Evolutionary conservation across 2,888 invertebrate species (phyloP), one percentile per base, ranked within the genome.

Genomic region (Leucophora obtusa): DNA sequence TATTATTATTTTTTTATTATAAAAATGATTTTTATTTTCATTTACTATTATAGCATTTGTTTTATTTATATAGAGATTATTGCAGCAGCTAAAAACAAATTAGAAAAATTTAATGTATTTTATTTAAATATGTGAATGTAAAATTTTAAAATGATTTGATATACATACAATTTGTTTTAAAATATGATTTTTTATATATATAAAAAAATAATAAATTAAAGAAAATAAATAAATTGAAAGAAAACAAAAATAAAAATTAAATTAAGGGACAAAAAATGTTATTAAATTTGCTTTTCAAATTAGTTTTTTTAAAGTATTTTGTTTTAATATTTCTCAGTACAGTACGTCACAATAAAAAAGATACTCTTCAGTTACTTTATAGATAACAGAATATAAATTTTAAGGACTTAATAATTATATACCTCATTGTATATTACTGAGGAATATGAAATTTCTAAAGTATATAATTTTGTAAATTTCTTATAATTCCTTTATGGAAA

Each of bases 11-110:
- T 54, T 70, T 74, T 79, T 79, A 70, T 79, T 79, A 79, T 75
- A 79, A 79, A 79, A 79, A 79, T 53, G 50, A 53, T 51, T 69
- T 70, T 68, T 56, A 69, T 54, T 70, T 76, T 76, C 58, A 70
- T 79, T 79, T 62, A 74, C 74, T 79, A 79, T 79, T 71, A 71
- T 75, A 79, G 79, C 79, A 63, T 72, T 59, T 60, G n/a, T 56
- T 56, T 56, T 15, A 28, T 65, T 24, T 65, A n/a, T 58, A 58
- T 58, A 79, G 79, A 79, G 69, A 75, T 75, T 79, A 79, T 79
- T 79, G 79, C 79, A 79, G 75, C 79, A 79, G 79, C 75, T 79
- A 79, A 79, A 79, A 79, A 79, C 2, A 65, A 51, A 51, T 18
- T 28, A 73, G 65, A 38, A 71, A 72, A 69, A 33, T 35, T 24